Percentiles rank a stretch among this genome's conserved stretches.
phyloP scores from a whole-genome alignment of 2,888 invertebrate genomes.

The Tupiocoris notatus region DNA sequence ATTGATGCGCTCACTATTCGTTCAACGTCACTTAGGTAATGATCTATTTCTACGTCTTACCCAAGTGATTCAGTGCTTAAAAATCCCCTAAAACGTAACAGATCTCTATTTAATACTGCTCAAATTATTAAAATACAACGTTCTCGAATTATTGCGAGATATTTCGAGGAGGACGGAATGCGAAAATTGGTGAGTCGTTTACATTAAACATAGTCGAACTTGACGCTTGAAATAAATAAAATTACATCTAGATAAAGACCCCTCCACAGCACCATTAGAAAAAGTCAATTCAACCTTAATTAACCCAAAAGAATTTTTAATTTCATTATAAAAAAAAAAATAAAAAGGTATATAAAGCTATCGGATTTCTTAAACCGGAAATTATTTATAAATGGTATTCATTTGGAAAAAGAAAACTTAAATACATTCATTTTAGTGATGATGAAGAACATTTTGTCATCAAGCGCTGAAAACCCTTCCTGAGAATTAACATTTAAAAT shows the following conservation, averaged over 20 bases:
- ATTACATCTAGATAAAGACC: not conserved
- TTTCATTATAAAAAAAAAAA: not conserved
- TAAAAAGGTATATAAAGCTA: not conserved
- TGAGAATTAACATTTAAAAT: too few species aligned
- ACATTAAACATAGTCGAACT: not conserved
- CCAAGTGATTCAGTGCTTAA: constrained; percentile 5
- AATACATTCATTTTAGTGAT: too few species aligned
- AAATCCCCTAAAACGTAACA: constrained; percentile 7
- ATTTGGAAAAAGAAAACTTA: too few species aligned
- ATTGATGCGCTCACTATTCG: not conserved
- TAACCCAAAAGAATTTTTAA: too few species aligned
- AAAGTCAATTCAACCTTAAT: not conserved
- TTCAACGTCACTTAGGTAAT: constrained; percentile 12
- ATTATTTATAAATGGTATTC: too few species aligned
- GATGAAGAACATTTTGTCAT: too few species aligned
- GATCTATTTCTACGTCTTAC: constrained; percentile 27
- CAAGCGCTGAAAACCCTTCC: too few species aligned
- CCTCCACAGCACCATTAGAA: not conserved
- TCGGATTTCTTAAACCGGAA: too few species aligned
- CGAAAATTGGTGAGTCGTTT: not conserved
- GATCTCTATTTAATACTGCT: constrained; percentile 22
- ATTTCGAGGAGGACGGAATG: not conserved
- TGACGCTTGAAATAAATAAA: not conserved
- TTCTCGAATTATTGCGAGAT: not conserved
- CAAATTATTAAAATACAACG: not conserved